These are phyloP conservation scores for Perodicticus potto DNA, from an alignment of 2,797 vertebrate species.

Conservation along the genomic window DNA sequence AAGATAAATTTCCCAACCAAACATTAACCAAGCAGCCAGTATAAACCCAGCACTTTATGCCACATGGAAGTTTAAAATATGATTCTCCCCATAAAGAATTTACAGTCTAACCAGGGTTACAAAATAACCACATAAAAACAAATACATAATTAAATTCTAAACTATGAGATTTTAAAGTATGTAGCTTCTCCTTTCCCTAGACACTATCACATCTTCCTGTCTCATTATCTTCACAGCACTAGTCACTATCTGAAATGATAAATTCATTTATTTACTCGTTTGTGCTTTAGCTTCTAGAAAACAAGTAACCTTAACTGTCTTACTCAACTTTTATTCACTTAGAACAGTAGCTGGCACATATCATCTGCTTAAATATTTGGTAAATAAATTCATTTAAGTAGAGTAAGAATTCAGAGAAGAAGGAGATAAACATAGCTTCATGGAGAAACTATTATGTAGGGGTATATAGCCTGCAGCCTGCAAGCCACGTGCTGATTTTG, in stretches of 20 bases:
- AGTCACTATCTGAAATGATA: conserved; percentile 7
- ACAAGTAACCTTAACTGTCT: conserved; percentile 1
- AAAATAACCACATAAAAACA: conserved; percentile 54
- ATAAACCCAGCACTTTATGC: not conserved
- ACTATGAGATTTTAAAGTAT: conserved; percentile 10
- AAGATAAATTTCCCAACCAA: conserved; percentile 21
- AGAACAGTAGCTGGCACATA: conserved; percentile 4
- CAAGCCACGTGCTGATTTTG: no score
- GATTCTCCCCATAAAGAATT: conserved; percentile 31
- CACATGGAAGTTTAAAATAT: not conserved
- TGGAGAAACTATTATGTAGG: not conserved
- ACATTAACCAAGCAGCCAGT: conserved; percentile 34
- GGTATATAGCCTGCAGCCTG: no score
- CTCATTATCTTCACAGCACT: conserved; percentile 22
- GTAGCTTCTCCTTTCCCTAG: not conserved
- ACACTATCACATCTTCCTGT: not conserved
- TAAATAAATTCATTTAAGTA: conserved; percentile 51
- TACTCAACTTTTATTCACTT: not conserved
- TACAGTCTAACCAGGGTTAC: not conserved
- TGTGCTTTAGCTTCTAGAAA: conserved; percentile 44
- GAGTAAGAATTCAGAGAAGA: conserved; percentile 51
- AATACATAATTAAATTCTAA: conserved; percentile 50
- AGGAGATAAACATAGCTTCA: not conserved
- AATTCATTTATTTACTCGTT: conserved; percentile 28
- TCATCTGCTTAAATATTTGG: conserved; percentile 43